Evolutionary conservation across 1,140 invertebrate genomes (phyloP).

Genomic region (Drosophila equinoxialis): DNA sequence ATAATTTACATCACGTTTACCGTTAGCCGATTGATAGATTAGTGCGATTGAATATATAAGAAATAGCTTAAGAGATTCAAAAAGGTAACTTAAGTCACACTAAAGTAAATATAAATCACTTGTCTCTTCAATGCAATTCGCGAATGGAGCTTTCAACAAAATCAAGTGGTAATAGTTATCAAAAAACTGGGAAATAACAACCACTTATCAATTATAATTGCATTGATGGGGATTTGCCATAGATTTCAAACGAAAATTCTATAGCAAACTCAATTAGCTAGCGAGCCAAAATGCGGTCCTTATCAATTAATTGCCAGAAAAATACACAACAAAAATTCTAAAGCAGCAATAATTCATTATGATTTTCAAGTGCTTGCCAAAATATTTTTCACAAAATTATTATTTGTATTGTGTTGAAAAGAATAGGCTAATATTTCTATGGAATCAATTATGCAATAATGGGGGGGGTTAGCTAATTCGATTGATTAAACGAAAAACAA

Average conservation of each 20-base stretch:
- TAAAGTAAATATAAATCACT: no score
- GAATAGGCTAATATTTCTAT: neutral
- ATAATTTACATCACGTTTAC: conserved; percentile 16
- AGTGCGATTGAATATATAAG: neutral
- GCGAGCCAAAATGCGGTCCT: neutral
- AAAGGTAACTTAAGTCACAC: neutral
- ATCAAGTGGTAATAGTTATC: no score
- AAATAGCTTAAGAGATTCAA: neutral
- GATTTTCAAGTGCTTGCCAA: neutral
- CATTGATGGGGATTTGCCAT: no score
- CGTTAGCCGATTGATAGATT: conserved; percentile 2
- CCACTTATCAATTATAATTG: no score
- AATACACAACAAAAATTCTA: neutral
- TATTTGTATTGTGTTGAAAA: neutral
- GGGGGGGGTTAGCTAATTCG: neutral
- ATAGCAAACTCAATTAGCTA: neutral
- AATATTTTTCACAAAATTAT: neutral
- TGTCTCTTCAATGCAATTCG: no score
- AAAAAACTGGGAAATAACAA: no score
- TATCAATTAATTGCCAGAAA: neutral
- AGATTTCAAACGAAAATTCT: neutral
- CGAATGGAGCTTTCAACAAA: no score
- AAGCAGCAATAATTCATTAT: neutral
- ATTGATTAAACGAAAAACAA: neutral
- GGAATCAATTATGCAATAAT: neutral